Conservation (phyloP, 2,113 vertebrate genomes). For the Natator depressus region DNA sequence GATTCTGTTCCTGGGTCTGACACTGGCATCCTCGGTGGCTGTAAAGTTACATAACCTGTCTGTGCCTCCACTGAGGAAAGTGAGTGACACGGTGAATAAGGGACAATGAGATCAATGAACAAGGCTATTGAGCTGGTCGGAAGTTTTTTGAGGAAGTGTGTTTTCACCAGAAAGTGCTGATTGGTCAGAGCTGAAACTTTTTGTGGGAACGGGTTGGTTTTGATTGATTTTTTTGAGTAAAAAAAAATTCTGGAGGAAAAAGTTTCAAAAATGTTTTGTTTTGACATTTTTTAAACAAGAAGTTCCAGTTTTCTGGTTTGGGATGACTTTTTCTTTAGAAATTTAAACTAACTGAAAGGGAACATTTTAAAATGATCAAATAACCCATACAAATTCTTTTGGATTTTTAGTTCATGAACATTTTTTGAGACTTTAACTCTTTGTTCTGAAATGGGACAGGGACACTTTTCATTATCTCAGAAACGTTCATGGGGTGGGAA, state of each 20-base stretch:
- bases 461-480: not conserved
- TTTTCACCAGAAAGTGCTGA: not conserved
- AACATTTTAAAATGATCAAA: not conserved
- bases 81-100: not conserved
- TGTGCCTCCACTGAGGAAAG: not conserved
- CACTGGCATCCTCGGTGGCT: not conserved
- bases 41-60: not conserved
- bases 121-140: not conserved
- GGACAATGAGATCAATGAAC: not conserved
- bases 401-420: not conserved
- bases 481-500: not conserved
- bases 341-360: not conserved
- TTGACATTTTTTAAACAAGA: not conserved
- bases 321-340: not conserved
- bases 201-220: not conserved
- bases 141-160: not conserved
- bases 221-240: not conserved
- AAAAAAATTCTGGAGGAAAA: not conserved
- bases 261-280: not conserved
- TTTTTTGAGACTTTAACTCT: not conserved
- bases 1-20: not conserved
- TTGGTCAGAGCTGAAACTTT: not conserved
- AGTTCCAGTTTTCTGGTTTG: not conserved
- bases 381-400: not conserved
- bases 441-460: not conserved